These are phyloP conservation scores for Macropis europaea DNA, from an alignment of 2,888 invertebrate genomes.

Conservation along the genomic window DNA sequence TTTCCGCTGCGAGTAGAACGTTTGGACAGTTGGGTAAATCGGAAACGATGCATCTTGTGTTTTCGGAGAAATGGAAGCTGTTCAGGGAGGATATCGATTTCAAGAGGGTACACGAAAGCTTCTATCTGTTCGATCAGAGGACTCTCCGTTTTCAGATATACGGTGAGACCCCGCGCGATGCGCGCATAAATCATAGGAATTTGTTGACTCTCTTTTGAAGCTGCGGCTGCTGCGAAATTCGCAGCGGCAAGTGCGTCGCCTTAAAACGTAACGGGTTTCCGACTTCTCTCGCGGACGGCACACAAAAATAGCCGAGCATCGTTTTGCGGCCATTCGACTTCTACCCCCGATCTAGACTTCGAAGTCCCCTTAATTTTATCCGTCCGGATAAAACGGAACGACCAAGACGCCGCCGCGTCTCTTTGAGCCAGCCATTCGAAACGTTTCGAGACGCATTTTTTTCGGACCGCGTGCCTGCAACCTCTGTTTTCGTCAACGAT, in stretches of 20 bases:
- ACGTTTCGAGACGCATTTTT: conserved; percentile 1
- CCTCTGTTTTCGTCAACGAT: too few species aligned
- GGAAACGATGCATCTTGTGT: not conserved
- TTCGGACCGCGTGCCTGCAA: too few species aligned
- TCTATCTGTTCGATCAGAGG: not conserved
- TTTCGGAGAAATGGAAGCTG: conserved; percentile 1
- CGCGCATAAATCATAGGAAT: too few species aligned
- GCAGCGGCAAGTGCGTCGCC: conserved; percentile 37
- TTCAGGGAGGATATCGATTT: conserved; percentile 40
- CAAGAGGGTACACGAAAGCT: not conserved
- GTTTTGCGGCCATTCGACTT: conserved; percentile 62
- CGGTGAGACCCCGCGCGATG: too few species aligned
- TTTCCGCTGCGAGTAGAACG: not conserved
- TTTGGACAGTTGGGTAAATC: conserved; percentile 25
- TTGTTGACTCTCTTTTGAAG: too few species aligned
- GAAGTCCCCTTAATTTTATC: conserved; percentile 61
- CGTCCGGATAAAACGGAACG: conserved; percentile 36
- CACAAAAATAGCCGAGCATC: conserved; percentile 65
- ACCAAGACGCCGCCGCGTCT: conserved; percentile 12
- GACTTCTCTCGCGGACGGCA: conserved; percentile 58
- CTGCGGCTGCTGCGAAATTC: conserved; percentile 38
- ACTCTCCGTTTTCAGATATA: not conserved
- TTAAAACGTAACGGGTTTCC: conserved; percentile 58
- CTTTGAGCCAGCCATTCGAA: conserved; percentile 23
- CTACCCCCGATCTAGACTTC: conserved; percentile 60